Evolutionary conservation across 2,888 invertebrate species (phyloP).

Genomic region (Rotaria sp.): DNA sequence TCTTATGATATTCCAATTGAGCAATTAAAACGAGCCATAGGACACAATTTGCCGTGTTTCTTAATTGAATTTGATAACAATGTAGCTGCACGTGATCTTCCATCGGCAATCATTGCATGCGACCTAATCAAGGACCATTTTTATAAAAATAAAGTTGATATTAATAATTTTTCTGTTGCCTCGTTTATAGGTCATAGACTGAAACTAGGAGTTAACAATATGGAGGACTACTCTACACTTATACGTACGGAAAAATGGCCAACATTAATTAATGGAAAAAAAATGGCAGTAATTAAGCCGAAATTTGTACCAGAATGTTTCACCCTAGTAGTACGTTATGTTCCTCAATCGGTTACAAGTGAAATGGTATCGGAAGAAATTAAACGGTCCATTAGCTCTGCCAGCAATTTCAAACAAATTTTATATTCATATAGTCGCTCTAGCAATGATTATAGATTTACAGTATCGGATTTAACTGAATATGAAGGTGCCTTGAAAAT

Average conservation of each 20-base stretch:
- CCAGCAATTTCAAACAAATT: not conserved
- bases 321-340: not conserved
- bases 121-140: not conserved
- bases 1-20: not conserved
- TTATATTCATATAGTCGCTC: not conserved
- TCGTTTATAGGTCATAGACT: too few species aligned
- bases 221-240: not conserved
- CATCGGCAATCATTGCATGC: not conserved
- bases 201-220: not conserved
- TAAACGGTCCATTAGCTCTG: not conserved
- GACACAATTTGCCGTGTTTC: not conserved
- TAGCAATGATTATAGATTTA: not conserved
- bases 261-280: not conserved
- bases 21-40: not conserved
- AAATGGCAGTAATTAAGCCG: not conserved
- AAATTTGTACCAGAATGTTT: not conserved
- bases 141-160: not conserved
- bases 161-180: not conserved
- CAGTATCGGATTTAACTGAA: not conserved
- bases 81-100: not conserved
- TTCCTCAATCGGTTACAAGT: not conserved
- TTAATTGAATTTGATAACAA: not conserved
- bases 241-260: not conserved
- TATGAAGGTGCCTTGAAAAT: not conserved
- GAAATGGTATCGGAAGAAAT: not conserved